phyloP scores from a whole-genome alignment of 2,113 vertebrate genomes.

The Theristicus caerulescens region DNA sequence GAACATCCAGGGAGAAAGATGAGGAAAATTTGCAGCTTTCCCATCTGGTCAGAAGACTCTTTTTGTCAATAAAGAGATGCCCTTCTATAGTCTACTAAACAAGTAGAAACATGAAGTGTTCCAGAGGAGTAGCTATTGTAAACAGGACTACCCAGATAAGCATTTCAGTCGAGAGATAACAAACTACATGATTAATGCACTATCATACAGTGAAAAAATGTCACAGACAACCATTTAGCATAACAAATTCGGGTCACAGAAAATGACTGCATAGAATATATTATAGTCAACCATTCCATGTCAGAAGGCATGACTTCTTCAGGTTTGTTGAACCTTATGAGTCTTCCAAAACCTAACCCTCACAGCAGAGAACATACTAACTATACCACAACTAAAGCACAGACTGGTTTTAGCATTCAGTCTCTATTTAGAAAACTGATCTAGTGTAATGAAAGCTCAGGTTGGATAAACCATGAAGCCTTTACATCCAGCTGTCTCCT shows the following conservation, averaged over 20 bases:
- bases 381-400: neutral
- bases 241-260: neutral
- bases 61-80: neutral
- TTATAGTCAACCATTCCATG: neutral
- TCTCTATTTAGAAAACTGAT: neutral
- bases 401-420: neutral
- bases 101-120: neutral
- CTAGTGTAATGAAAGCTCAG: neutral
- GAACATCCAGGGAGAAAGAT: neutral
- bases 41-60: neutral
- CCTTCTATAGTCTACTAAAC: neutral
- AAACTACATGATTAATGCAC: neutral
- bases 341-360: neutral
- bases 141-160: neutral
- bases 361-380: neutral
- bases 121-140: neutral
- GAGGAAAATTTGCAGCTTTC: neutral
- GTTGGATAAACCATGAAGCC: neutral
- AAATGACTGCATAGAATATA: neutral
- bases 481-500: neutral
- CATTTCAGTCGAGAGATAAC: neutral
- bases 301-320: neutral
- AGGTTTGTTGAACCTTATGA: accelerated
- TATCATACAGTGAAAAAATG: neutral
- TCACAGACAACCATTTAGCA: neutral